A percentile compares a stretch with the other conserved stretches of the same genome.
phyloP scores from a whole-genome alignment of 2,888 invertebrate genomes.

The Leucoma salicis region DNA sequence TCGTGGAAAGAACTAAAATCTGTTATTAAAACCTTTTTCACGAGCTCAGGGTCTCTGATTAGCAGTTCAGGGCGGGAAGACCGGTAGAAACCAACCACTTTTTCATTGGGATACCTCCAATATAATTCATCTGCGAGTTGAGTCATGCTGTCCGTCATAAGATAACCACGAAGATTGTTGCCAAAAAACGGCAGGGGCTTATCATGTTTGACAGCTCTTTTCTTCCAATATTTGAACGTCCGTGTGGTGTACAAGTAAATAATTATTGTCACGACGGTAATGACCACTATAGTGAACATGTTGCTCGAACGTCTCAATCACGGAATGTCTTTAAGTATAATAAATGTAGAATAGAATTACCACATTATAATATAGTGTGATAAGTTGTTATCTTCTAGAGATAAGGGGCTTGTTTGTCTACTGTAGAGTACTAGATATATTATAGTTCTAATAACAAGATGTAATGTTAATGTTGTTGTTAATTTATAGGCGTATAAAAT shows the following conservation, averaged over 20 bases:
- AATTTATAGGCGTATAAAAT: no score
- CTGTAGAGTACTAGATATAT: no score
- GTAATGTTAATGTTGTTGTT: no score
- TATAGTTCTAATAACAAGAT: no score
- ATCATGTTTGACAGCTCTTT: constrained; percentile 60
- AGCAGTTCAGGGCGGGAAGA: constrained; percentile 16
- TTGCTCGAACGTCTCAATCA: not conserved
- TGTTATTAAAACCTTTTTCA: constrained; percentile 13
- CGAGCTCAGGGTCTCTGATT: constrained; percentile 22
- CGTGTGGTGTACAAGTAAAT: constrained; percentile 55
- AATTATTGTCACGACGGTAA: constrained; percentile 5
- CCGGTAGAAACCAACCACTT: constrained; percentile 17
- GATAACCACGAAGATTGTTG: constrained; percentile 37
- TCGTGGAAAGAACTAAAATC: constrained; percentile 21
- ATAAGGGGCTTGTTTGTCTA: no score
- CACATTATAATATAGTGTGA: no score
- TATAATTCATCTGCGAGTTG: constrained; percentile 12
- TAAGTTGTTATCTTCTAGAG: no score
- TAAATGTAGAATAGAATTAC: no score
- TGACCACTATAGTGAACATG: constrained; percentile 2
- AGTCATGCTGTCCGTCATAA: constrained; percentile 3
- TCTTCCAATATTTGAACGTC: constrained; percentile 62
- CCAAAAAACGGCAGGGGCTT: constrained; percentile 57
- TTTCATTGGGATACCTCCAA: constrained; percentile 14
- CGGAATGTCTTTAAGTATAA: no score